Evolutionary conservation across 2,888 invertebrate genomes (phyloP).

Genomic region (Aphodius sticticus): DNA sequence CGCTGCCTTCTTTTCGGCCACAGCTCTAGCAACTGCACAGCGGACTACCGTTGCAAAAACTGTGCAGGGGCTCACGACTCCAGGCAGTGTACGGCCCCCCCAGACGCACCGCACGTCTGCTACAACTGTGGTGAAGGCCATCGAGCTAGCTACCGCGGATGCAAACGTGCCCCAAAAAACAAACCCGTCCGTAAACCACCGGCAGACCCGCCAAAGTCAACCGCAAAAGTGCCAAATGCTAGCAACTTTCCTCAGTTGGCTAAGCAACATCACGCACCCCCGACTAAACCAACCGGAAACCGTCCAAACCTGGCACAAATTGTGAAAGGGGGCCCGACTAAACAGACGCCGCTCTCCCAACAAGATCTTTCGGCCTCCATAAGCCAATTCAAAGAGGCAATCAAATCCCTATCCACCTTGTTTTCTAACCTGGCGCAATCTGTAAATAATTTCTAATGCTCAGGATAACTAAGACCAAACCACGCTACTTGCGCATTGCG

Average conservation of each 20-base stretch:
- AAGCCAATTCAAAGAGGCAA: neutral
- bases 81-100: neutral
- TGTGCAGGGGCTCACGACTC: neutral
- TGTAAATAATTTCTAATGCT: neutral
- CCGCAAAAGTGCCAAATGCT: too few relatives aligned
- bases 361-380: neutral
- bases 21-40: neutral
- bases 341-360: neutral
- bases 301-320: neutral
- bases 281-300: neutral
- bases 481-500: neutral
- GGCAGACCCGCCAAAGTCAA: neutral
- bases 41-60: neutral
- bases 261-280: neutral
- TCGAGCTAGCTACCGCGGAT: neutral
- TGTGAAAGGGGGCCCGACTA: neutral
- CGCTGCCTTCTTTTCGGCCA: neutral
- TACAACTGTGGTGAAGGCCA: neutral
- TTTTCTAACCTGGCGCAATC: neutral
- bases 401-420: neutral
- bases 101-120: neutral
- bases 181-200: neutral
- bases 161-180: neutral
- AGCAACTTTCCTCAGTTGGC: neutral
- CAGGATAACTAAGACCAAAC: neutral